Conservation (phyloP, 2,888 invertebrate genomes). For the Cerastis rubricosa region DNA sequence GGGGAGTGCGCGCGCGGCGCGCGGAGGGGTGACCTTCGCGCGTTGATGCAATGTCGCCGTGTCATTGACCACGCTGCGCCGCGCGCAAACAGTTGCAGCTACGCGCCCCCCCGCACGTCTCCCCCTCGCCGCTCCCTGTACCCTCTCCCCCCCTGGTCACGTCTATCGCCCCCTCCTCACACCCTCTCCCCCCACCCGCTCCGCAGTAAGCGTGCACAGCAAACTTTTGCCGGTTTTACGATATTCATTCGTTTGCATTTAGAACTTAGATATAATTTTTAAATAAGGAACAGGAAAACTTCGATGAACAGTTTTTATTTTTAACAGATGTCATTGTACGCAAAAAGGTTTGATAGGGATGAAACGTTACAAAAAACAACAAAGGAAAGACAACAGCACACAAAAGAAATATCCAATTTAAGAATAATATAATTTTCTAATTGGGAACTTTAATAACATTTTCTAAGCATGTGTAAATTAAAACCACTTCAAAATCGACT, state of each 20-base stretch:
- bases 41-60: slow-evolving; percentile 90
- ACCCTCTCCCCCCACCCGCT: slow-evolving; percentile 55
- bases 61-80: slow-evolving; percentile 88
- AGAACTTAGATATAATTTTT: slow-evolving; percentile 63
- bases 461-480: background rate
- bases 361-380: slow-evolving; percentile 42
- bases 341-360: slow-evolving; percentile 40
- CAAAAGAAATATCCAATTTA: slow-evolving; percentile 40
- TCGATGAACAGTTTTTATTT: slow-evolving; percentile 49
- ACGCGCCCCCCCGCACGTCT: slow-evolving; percentile 70
- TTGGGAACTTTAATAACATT: background rate
- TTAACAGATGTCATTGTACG: slow-evolving; percentile 48
- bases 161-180: slow-evolving; percentile 74
- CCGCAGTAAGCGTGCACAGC: slow-evolving; percentile 61
- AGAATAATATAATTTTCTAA: slow-evolving; percentile 12
- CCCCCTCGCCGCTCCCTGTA: slow-evolving; percentile 68
- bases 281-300: slow-evolving; percentile 63
- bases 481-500: background rate
- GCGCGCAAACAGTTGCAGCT: slow-evolving; percentile 79
- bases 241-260: slow-evolving; percentile 71
- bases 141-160: slow-evolving; percentile 67
- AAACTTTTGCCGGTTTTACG: slow-evolving; percentile 74
- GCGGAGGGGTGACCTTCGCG: slow-evolving; percentile 86
- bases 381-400: slow-evolving; percentile 35
- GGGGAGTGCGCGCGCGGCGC: slow-evolving; percentile 65